Conservation (phyloP, 2,888 invertebrate genomes). For the Conops quadrifasciatus region DNA sequence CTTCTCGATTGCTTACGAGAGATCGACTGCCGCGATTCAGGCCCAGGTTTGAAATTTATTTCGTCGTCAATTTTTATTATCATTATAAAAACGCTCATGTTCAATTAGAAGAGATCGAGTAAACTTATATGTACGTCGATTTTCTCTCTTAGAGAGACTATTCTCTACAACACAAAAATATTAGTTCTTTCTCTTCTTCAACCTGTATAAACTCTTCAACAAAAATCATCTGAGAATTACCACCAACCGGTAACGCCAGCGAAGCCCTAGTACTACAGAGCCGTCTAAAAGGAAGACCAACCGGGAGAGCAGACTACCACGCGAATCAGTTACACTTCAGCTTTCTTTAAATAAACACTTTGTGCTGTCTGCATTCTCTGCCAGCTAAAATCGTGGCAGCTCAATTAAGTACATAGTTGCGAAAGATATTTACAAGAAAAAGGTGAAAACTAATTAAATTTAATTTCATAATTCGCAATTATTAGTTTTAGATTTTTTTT, state of each 20-base stretch:
- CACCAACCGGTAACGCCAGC: constrained; percentile 17
- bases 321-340: constrained; percentile 55
- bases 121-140: background rate
- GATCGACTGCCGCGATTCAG: too few relatives aligned
- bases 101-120: background rate
- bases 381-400: background rate
- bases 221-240: too few relatives aligned
- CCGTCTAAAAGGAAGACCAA: background rate
- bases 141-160: background rate
- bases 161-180: too few relatives aligned
- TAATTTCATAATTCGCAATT: background rate
- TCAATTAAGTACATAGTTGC: constrained; percentile 9
- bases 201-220: too few relatives aligned
- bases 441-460: constrained; percentile 34
- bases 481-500: too few relatives aligned
- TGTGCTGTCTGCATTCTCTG: background rate
- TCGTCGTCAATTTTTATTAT: too few relatives aligned
- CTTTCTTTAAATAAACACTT: constrained; percentile 47
- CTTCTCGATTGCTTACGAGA: too few relatives aligned
- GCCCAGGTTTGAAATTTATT: too few relatives aligned
- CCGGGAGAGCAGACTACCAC: background rate
- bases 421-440: constrained; percentile 21
- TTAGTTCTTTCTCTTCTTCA: too few relatives aligned
- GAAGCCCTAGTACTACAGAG: constrained; percentile 32
- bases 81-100: constrained; percentile 1